phyloP scores from a whole-genome alignment of 2,113 vertebrate genomes.

The Muscicapa adusta region DNA sequence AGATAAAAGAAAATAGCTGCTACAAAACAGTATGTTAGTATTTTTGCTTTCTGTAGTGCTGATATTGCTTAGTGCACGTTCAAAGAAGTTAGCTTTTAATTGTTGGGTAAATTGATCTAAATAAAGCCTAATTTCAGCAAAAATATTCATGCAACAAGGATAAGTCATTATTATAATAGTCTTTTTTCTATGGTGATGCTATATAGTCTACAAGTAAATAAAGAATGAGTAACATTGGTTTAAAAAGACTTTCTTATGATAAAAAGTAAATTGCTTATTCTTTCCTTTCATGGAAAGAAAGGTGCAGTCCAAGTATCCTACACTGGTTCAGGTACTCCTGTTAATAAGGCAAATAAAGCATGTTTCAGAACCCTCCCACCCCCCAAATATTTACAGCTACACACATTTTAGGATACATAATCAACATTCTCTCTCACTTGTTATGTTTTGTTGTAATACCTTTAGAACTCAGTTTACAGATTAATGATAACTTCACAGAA shows the following conservation, averaged over 20 bases:
- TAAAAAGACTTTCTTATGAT: not conserved
- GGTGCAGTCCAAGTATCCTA: not conserved
- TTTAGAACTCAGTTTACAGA: not conserved
- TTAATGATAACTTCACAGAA: not conserved
- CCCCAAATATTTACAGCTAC: not conserved
- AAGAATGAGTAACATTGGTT: not conserved
- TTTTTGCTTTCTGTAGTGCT: not conserved
- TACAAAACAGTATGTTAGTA: not conserved
- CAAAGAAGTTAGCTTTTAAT: not conserved
- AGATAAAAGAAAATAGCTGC: not conserved
- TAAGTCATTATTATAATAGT: not conserved
- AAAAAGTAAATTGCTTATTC: not conserved
- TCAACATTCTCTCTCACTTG: not conserved
- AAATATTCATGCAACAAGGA: not conserved
- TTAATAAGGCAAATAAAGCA: not conserved
- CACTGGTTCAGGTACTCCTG: not conserved
- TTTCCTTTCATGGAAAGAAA: not conserved
- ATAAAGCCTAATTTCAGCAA: not conserved
- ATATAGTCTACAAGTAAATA: not conserved
- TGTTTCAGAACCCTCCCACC: not conserved
- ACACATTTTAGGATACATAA: not conserved
- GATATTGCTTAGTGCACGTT: not conserved
- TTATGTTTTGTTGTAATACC: not conserved
- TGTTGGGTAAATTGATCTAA: not conserved
- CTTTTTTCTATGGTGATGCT: not conserved